Base-by-base conservation (phyloP, 1,140 invertebrate genomes). In the Drosophila arawakana region DNA sequence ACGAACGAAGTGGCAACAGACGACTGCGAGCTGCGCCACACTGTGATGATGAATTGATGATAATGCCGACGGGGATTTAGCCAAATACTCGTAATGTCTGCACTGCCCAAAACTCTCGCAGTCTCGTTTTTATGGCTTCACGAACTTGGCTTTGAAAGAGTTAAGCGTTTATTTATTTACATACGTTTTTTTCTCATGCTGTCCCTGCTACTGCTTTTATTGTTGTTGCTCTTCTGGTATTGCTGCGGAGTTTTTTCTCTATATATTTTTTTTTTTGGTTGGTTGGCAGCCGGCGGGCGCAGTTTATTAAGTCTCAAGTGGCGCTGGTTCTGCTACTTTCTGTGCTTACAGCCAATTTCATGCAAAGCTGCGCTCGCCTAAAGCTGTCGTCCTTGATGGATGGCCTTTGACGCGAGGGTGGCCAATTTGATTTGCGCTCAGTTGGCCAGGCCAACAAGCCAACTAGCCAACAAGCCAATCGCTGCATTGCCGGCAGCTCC, bases 111-210 rank as follows among this genome's bases (percentile, higher is more conserved):
- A 59, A 11, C 9, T 11, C 13, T 25, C 21, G 47, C 47, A 11
- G 37, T 54, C 37, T 49, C 34, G 30, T 62, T 76, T 76, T 79
- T 73, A 65, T 65, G 43, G 34, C 57, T 55, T 55, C 52, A 41
- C 66, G 68, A 85, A 86, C 82, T 86, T 78, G 84, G 84, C 84
- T 88, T 83, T 78, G 46, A 89, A 88, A 89, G 84, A 83, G 83
- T 88, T 88, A 89, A 83, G 80, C 80, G 81, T 88, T 89, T 88
- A 83, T 88, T 88, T 89, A 89, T 83, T 88, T 83, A 83, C 83
- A 86, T 81, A 71, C 55, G 57, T 37, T 78, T 84, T 74, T 61
- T 74, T 62, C 25, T 50, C 5, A 6, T 30, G 34, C 6, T 18
- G 34, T 25, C 7, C 3, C 41, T 46, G 58, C 47, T 43, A 13